Evolutionary conservation across 2,113 vertebrate genomes (phyloP).

Genomic region (Pleuronectes platessa): DNA sequence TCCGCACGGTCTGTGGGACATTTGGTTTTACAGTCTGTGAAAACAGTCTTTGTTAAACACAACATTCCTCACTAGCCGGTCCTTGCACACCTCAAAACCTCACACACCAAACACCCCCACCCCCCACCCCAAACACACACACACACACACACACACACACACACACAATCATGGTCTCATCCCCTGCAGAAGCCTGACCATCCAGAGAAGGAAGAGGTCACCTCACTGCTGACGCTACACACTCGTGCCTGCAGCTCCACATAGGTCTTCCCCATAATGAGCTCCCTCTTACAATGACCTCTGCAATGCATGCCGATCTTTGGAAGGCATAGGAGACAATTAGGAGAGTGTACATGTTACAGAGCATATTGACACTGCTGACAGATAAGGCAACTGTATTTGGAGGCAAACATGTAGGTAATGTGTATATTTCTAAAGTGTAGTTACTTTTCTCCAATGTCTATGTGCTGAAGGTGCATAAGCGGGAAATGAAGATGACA

Average conservation of each 20-base stretch:
- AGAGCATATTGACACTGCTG: constrained; percentile 10
- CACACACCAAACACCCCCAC: neutral
- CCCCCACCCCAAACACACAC: neutral
- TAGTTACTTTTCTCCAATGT: neutral
- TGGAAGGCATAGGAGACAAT: constrained; percentile 45
- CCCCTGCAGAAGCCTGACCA: constrained; percentile 62
- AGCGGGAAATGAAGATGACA: neutral
- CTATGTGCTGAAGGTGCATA: neutral
- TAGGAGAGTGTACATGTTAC: constrained; percentile 22
- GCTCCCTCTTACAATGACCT: constrained; percentile 53
- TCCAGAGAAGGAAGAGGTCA: constrained; percentile 65
- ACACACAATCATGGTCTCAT: constrained; percentile 40
- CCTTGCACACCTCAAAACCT: constrained; percentile 57
- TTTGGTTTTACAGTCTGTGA: constrained; percentile 79
- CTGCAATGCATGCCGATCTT: constrained; percentile 59
- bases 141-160: neutral
- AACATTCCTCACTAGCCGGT: constrained; percentile 76
- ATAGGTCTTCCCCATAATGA: constrained; percentile 63
- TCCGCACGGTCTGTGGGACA: constrained; percentile 68
- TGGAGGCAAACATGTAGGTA: neutral
- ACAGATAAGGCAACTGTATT: neutral
- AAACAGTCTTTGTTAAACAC: constrained; percentile 81
- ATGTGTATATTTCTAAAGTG: neutral
- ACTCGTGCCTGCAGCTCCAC: constrained; percentile 56
- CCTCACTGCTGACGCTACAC: constrained; percentile 62